Conservation (phyloP, 2,113 vertebrate species). For the Percopsis transmontana region DNA sequence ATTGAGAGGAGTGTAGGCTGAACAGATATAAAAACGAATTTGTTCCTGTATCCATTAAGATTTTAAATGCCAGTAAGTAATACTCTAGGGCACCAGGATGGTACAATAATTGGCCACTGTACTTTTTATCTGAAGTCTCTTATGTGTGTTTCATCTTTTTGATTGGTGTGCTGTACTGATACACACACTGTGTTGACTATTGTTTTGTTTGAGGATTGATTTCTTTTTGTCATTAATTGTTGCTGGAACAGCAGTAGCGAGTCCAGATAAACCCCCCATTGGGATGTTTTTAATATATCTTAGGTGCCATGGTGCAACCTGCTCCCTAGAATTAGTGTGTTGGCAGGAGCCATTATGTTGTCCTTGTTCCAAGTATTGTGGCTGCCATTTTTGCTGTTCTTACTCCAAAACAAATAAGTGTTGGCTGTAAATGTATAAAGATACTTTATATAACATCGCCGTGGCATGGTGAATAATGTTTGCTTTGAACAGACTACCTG, state of each 20-base stretch:
- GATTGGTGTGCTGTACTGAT: conserved; percentile 7
- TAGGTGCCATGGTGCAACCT: no score
- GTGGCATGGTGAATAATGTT: no score
- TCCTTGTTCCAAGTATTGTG: no score
- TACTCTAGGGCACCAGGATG: conserved; percentile 23
- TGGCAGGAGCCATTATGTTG: no score
- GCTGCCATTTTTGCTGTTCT: no score
- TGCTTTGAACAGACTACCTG: no score
- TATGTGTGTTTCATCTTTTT: conserved; percentile 9
- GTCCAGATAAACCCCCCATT: no score
- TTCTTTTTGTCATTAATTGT: conserved; percentile 3
- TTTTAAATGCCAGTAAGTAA: conserved; percentile 56
- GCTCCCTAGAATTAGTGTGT: no score
- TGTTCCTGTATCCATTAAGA: conserved; percentile 47
- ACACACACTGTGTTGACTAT: conserved; percentile 3
- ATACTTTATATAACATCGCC: no score
- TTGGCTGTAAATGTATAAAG: no score
- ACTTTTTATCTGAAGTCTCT: conserved; percentile 39
- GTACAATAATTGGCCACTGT: conserved; percentile 25
- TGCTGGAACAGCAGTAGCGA: neutral
- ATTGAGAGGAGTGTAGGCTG: conserved; percentile 39
- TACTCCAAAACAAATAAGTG: no score
- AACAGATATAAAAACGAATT: conserved; percentile 61
- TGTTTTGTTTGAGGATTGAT: neutral
- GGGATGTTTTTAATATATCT: no score